Evolutionary conservation across 1,140 invertebrate genomes (phyloP).

Genomic region (Pachypsylla venusta): DNA sequence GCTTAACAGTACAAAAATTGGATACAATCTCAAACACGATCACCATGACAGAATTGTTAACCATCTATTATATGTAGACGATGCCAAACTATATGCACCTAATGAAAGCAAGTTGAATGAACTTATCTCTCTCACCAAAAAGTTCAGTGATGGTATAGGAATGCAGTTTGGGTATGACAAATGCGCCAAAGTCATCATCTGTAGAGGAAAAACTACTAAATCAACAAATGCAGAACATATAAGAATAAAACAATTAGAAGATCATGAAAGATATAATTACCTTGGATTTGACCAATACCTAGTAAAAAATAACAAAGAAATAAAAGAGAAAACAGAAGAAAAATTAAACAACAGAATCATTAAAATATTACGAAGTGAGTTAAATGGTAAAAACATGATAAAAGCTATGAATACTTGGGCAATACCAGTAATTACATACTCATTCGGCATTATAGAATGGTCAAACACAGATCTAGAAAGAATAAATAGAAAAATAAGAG

Average conservation of each 20-base stretch:
- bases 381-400: not conserved
- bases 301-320: not conserved
- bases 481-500: constrained; percentile 1
- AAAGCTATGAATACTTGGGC: not conserved
- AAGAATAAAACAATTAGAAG: not conserved
- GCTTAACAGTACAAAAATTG: too few relatives aligned
- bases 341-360: not conserved
- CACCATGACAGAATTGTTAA: too few relatives aligned
- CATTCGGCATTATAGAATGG: constrained; percentile 2
- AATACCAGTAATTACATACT: constrained; percentile 2
- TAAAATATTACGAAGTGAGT: not conserved
- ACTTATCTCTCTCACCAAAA: not conserved
- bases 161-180: not conserved
- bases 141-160: not conserved
- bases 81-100: not conserved
- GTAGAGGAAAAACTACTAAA: not conserved
- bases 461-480: not conserved
- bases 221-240: not conserved
- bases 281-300: not conserved
- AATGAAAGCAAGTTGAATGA: not conserved
- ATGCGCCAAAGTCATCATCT: not conserved
- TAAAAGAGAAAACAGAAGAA: not conserved
- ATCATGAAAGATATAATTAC: constrained; percentile 9
- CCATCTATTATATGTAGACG: not conserved
- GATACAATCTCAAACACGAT: too few relatives aligned